Percentiles rank a stretch among this genome's conserved stretches.
phyloP scores from a whole-genome alignment of 2,888 invertebrate genomes.

The Strigamia transsilvanica region DNA sequence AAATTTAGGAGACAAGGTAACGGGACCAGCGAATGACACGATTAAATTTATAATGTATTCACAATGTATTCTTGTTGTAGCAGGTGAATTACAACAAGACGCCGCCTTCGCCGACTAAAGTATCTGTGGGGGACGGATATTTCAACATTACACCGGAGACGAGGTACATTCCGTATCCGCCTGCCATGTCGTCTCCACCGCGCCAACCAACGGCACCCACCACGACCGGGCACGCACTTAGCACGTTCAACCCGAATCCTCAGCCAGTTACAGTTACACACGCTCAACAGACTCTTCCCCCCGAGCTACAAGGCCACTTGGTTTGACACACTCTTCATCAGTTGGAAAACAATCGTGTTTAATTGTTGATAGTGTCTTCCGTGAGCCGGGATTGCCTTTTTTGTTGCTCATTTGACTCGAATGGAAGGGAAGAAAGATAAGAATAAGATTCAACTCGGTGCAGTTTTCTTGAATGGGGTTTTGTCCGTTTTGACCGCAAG shows the following conservation, averaged over 20 bases:
- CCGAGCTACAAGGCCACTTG: slow-evolving; percentile 62
- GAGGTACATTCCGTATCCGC: slow-evolving; percentile 80
- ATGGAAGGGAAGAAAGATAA: no score
- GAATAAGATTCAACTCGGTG: no score
- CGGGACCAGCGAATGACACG: background rate
- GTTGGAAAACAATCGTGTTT: background rate
- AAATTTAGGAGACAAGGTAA: slow-evolving; percentile 58
- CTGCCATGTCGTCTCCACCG: slow-evolving; percentile 60
- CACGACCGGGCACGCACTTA: slow-evolving; percentile 56
- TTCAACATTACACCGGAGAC: slow-evolving; percentile 71
- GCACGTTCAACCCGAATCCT: slow-evolving; percentile 62
- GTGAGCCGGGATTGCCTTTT: slow-evolving; percentile 27
- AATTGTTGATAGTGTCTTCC: background rate
- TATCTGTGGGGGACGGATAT: slow-evolving; percentile 78
- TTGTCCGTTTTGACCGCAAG: background rate
- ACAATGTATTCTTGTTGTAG: no score
- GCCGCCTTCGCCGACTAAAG: slow-evolving; percentile 70
- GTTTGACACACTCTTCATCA: slow-evolving; percentile 58
- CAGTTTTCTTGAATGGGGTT: background rate
- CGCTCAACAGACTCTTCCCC: slow-evolving; percentile 53
- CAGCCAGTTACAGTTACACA: slow-evolving; percentile 56
- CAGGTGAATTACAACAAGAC: slow-evolving; percentile 57
- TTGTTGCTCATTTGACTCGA: background rate
- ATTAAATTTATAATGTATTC: no score
- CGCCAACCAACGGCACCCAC: slow-evolving; percentile 31